A percentile compares a stretch with the other conserved stretches of the same genome.
Conservation (phyloP, 2,113 vertebrate species). For the Rhabdornis inornatus region DNA sequence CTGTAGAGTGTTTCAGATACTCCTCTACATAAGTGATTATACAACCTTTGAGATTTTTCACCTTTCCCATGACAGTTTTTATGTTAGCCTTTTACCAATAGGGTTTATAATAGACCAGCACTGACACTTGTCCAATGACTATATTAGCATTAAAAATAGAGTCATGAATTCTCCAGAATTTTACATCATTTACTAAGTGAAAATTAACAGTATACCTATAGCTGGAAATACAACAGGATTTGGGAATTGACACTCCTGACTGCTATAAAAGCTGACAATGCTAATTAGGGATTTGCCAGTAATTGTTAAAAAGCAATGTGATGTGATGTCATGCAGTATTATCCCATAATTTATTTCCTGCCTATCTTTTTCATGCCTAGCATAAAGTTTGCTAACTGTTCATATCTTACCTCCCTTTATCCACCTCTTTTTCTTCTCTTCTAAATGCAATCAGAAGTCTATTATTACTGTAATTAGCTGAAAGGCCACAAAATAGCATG, state of each 20-base stretch:
- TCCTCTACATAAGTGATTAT: not conserved
- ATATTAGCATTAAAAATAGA: not conserved
- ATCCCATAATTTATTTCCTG: not conserved
- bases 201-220: not conserved
- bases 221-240: not conserved
- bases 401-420: not conserved
- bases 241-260: not conserved
- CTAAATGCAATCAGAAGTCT: not conserved
- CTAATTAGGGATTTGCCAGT: not conserved
- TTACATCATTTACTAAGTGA: not conserved
- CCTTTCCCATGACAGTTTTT: not conserved
- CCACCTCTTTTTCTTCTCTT: not conserved
- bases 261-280: not conserved
- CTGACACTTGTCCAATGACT: not conserved
- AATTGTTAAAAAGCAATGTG: not conserved
- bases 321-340: not conserved
- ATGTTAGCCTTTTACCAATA: not conserved
- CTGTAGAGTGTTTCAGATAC: not conserved
- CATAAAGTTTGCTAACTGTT: not conserved
- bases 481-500: not conserved
- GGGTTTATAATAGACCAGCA: not conserved
- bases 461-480: not conserved
- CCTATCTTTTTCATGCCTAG: not conserved
- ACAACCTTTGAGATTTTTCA: not conserved
- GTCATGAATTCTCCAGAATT: not conserved